Conservation (phyloP, 2,888 invertebrate genomes). For the Andrena camellia region DNA sequence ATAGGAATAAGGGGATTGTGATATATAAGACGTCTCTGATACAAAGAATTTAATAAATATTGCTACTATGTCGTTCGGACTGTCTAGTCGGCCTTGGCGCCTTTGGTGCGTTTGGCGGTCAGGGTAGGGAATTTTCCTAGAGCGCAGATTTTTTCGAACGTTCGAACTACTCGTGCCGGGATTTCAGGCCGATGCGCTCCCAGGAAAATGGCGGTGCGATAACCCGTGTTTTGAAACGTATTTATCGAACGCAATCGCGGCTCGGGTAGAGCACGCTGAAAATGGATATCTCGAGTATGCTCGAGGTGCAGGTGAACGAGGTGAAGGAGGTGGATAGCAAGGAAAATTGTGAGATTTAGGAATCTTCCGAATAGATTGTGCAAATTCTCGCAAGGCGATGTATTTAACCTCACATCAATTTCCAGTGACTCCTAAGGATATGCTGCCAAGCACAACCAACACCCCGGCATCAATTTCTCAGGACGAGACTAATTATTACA, state of each 20-base stretch:
- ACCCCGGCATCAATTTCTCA: constrained; percentile 58
- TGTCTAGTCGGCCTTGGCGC: too few species aligned
- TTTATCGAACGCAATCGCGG: constrained; percentile 11
- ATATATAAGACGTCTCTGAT: too few species aligned
- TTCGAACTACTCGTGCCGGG: constrained; percentile 41
- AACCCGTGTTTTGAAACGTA: constrained; percentile 72
- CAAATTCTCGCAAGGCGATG: background rate
- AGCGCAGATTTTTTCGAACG: constrained; percentile 18
- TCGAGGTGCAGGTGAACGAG: constrained; percentile 82
- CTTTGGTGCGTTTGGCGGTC: background rate
- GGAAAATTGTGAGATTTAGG: constrained; percentile 76
- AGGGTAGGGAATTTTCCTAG: constrained; percentile 2
- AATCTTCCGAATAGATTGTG: background rate
- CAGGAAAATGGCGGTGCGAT: constrained; percentile 75
- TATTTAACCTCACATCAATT: constrained; percentile 65
- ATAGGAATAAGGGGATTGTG: too few species aligned
- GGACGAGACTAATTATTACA: constrained; percentile 79
- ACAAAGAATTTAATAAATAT: too few species aligned
- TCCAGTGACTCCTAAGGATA: constrained; percentile 70
- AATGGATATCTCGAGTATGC: constrained; percentile 83
- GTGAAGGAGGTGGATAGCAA: constrained; percentile 74
- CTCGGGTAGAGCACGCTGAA: constrained; percentile 8
- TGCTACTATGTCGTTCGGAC: too few species aligned
- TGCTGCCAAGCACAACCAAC: constrained; percentile 34
- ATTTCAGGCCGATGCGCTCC: constrained; percentile 51